Evolutionary conservation across 1,140 invertebrate species (phyloP).

Genomic region (Neotoxoptera formosana): DNA sequence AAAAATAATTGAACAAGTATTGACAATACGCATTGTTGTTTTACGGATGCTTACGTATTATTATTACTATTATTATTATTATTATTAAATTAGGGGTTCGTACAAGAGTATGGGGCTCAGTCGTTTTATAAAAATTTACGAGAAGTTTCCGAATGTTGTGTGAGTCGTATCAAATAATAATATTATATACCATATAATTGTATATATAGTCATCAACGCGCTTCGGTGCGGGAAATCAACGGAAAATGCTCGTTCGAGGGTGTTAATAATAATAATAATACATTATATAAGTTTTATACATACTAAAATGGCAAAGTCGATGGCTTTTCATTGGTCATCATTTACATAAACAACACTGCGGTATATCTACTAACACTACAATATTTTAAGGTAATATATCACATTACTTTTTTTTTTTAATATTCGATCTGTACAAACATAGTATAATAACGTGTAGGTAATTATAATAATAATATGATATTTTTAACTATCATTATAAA

Average conservation of each 20-base stretch:
- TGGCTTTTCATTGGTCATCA: conserved; percentile 47
- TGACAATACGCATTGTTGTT: conserved; percentile 15
- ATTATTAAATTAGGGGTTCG: background rate
- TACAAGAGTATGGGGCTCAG: conserved; percentile 32
- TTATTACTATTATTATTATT: background rate
- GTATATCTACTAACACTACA: conserved; percentile 11
- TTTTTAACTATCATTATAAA: background rate
- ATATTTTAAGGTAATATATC: conserved; percentile 38
- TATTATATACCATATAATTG: background rate
- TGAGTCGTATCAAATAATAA: background rate
- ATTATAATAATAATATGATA: conserved; percentile 11
- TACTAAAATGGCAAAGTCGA: conserved; percentile 56
- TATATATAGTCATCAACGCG: background rate
- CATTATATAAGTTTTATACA: background rate
- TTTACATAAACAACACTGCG: background rate
- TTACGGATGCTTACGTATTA: background rate
- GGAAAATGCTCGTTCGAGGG: background rate
- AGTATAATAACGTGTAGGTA: no score
- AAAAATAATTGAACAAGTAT: conserved; percentile 38
- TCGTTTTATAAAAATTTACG: conserved; percentile 49
- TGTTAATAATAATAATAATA: background rate
- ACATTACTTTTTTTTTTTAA: conserved; percentile 38
- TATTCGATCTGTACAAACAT: conserved; percentile 40
- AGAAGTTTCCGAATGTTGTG: conserved; percentile 18
- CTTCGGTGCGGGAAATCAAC: background rate